These are phyloP conservation scores for Muscicapa comitata DNA, from an alignment of 2,797 vertebrate genomes.

Conservation along the genomic window DNA sequence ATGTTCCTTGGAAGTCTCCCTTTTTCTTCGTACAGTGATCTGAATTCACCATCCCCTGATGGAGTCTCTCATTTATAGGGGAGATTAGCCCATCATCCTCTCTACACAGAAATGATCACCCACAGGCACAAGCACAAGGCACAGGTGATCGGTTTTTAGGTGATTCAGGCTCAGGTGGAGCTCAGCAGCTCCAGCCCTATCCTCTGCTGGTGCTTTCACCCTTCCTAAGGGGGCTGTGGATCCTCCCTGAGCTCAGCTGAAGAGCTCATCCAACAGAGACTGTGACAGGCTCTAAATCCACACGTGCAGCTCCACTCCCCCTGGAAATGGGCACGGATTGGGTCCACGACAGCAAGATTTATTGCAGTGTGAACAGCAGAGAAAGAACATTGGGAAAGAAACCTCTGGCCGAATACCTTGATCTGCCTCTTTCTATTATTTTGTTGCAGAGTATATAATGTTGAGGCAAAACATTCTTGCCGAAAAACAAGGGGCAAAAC, in stretches of 20 bases:
- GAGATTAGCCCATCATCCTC: neutral
- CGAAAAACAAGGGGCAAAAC: neutral
- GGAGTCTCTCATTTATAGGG: neutral
- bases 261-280: fast-evolving
- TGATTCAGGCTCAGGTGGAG: neutral
- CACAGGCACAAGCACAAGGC: fast-evolving
- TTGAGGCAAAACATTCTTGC: neutral
- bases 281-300: neutral
- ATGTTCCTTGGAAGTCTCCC: neutral
- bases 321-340: neutral
- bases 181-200: neutral
- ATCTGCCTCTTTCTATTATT: neutral
- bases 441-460: fast-evolving
- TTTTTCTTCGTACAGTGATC: neutral
- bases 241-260: fast-evolving
- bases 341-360: neutral
- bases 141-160: neutral
- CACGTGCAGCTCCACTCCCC: fast-evolving
- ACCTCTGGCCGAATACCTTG: neutral
- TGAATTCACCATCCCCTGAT: no score
- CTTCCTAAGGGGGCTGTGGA: fast-evolving
- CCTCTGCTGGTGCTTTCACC: neutral
- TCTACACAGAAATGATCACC: fast-evolving
- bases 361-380: neutral
- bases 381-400: neutral